Evolutionary conservation across 1,140 invertebrate genomes (phyloP), one percentile per base, ranked within the genome.

Genomic region (Pachyrhynchus sulphureomaculatus): DNA sequence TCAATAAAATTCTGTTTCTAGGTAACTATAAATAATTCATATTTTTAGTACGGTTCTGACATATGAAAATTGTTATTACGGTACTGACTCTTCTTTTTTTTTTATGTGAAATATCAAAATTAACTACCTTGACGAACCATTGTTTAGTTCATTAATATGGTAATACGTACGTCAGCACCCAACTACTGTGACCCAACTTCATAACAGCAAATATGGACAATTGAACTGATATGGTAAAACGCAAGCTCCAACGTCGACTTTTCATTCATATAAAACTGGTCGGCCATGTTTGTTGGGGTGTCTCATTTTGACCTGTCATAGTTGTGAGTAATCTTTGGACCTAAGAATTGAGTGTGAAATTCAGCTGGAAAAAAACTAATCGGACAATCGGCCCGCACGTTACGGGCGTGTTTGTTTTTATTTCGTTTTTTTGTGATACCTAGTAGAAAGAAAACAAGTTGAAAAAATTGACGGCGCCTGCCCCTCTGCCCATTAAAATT

Each of bases 401-500:
- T 39, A 24, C 55, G 44, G 55, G 55, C n/a, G 17, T n/a, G n/a
- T n/a, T n/a, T 12, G 21, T 24, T 45, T 57, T 37, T 36, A 60
- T 10, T 52, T 60, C 12, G 9, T n/a, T n/a, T 37, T 36, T 49
- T 36, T 18, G 26, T 24, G 33, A 10, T 13, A 39, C 10, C n/a
- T 2, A 5, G 21, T 10, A n/a, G n/a, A n/a, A n/a, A 42, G 10
- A 37, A 48, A 51, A 51, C 49, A 54, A 32, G 20, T 32, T n/a
- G n/a, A 49, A 17, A 54, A 66, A 62, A 32, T 90, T 90, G 88
- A 84, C 88, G 86, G 75, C 81, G 66, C 89, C 90, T 84, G 48
- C 49, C 32, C 83, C 90, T 80, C 83, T 96, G 76, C 93, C 94
- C 65, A 97, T 96, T 80, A n/a, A 89, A 91, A 76, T 96, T 96